Conservation (phyloP, 2,888 invertebrate genomes). For the Chloromyia formosa region DNA sequence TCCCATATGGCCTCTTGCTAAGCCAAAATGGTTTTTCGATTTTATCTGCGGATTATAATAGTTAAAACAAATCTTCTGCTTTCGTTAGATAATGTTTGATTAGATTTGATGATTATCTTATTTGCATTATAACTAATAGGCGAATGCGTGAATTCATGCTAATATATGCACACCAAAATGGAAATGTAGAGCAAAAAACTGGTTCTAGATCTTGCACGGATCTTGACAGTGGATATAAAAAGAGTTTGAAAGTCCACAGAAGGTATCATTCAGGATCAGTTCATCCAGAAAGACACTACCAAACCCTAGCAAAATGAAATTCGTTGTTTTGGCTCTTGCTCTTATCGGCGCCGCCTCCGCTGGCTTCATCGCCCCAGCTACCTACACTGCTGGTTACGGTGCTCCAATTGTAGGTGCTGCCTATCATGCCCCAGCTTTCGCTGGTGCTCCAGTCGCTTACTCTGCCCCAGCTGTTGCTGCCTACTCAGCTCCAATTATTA, state of each 20-base stretch:
- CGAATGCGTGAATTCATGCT: too few relatives aligned
- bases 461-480: not conserved
- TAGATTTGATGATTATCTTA: too few relatives aligned
- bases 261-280: not conserved
- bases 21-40: too few relatives aligned
- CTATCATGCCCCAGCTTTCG: not conserved
- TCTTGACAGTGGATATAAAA: not conserved
- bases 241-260: not conserved
- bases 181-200: not conserved
- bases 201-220: not conserved
- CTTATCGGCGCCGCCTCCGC: constrained; percentile 21
- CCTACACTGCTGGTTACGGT: not conserved
- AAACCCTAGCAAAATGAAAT: constrained; percentile 16
- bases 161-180: too few relatives aligned
- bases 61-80: too few relatives aligned
- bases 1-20: too few relatives aligned
- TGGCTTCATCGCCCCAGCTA: constrained; percentile 7
- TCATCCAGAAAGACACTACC: not conserved
- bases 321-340: constrained; percentile 29
- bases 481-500: not conserved
- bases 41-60: too few relatives aligned
- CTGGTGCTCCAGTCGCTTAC: not conserved
- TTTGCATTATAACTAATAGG: too few relatives aligned
- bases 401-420: not conserved
- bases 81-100: too few relatives aligned